Conservation (phyloP, 2,888 invertebrate species). For the Matsumyia berberina region DNA sequence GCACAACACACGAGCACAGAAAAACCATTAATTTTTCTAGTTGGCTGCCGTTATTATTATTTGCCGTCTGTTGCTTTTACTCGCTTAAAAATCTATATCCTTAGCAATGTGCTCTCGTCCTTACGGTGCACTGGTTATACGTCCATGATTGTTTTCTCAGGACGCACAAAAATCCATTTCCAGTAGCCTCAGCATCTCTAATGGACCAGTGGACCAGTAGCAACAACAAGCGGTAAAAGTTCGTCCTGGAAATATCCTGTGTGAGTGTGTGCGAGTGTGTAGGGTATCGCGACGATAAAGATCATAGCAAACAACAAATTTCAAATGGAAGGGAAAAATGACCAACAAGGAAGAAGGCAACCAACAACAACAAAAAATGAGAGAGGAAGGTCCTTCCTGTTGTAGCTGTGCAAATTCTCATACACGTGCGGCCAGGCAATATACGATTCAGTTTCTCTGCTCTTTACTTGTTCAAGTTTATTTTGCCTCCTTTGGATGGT, state of each 20-base stretch:
- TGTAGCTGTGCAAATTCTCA: slow-evolving; percentile 56
- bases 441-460: slow-evolving; percentile 28
- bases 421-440: slow-evolving; percentile 65
- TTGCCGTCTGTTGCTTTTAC: slow-evolving; percentile 75
- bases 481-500: slow-evolving; percentile 46
- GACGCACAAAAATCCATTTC: slow-evolving; percentile 61
- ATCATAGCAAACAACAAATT: slow-evolving; percentile 74
- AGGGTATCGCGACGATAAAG: slow-evolving; percentile 60
- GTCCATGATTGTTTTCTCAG: slow-evolving; percentile 74
- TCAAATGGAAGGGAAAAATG: slow-evolving; percentile 70
- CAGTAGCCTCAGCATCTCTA: slow-evolving; percentile 45
- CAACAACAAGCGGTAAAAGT: slow-evolving; percentile 45
- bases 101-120: slow-evolving; percentile 66
- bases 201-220: slow-evolving; percentile 55
- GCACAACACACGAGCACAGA: slow-evolving; percentile 53
- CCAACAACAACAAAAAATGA: not conserved
- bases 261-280: slow-evolving; percentile 12
- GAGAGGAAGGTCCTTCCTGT: slow-evolving; percentile 41
- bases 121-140: slow-evolving; percentile 61
- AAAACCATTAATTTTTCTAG: slow-evolving; percentile 75
- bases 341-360: slow-evolving; percentile 33
- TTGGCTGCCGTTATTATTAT: slow-evolving; percentile 74
- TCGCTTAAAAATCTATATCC: slow-evolving; percentile 73
- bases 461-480: slow-evolving; percentile 51
- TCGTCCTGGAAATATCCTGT: slow-evolving; percentile 49